These are phyloP conservation scores for Sebastes baramenuke DNA, from an alignment of 2,797 vertebrate genomes.

Conservation along the genomic window DNA sequence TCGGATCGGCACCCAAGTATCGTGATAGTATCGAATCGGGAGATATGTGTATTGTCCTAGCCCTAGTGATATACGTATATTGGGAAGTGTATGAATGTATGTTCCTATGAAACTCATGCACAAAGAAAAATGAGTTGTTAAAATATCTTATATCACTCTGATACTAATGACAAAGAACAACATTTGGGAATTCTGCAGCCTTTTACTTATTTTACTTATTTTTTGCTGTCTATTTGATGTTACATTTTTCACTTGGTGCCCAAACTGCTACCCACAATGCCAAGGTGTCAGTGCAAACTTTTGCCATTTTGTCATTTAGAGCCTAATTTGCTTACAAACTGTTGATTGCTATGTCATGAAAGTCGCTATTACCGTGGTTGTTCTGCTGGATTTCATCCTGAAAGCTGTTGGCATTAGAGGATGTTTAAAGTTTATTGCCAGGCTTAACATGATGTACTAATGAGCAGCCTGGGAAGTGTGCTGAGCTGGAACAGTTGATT, in stretches of 20 bases:
- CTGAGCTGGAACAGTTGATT: slow-evolving; percentile 48
- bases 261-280: background rate
- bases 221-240: background rate
- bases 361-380: slow-evolving; percentile 3
- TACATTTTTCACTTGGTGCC: background rate
- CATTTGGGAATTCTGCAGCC: background rate
- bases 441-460: slow-evolving; percentile 43
- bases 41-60: too few species aligned
- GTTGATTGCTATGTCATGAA: slow-evolving; percentile 34
- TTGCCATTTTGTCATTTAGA: slow-evolving; percentile 21
- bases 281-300: background rate
- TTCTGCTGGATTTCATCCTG: slow-evolving; percentile 14
- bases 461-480: slow-evolving; percentile 41
- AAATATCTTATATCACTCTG: background rate
- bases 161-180: background rate
- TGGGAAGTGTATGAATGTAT: background rate
- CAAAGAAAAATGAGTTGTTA: background rate
- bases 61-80: background rate
- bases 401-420: slow-evolving; percentile 28
- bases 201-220: background rate
- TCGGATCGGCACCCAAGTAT: too few species aligned
- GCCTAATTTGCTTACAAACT: slow-evolving; percentile 48
- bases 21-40: too few species aligned
- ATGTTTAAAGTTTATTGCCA: slow-evolving; percentile 33
- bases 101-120: background rate